These are phyloP conservation scores for Oryzaephilus surinamensis DNA, from an alignment of 1,140 invertebrate species.

Conservation along the genomic window DNA sequence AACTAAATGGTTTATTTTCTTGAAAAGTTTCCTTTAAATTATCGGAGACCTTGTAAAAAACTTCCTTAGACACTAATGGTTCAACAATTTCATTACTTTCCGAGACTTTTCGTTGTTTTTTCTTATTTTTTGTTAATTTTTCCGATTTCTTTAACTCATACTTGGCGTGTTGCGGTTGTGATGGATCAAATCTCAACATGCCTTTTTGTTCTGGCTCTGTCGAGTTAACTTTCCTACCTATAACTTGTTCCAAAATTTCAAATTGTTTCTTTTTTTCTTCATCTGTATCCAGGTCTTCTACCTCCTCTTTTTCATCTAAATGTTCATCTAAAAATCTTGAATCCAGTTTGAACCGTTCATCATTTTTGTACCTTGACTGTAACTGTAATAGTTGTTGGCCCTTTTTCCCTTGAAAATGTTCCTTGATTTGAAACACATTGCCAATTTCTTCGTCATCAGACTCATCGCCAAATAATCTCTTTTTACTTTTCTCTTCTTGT, in stretches of 20 bases:
- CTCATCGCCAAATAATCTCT: neutral
- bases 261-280: conserved; percentile 3
- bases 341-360: neutral
- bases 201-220: conserved; percentile 7
- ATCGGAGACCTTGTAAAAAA: conserved; percentile 52
- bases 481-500: too few relatives aligned
- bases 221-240: neutral
- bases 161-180: conserved; percentile 42
- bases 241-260: conserved; percentile 1
- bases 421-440: neutral
- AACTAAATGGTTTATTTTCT: conserved; percentile 44
- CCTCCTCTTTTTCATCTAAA: neutral
- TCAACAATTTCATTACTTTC: conserved; percentile 23
- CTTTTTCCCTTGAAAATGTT: neutral
- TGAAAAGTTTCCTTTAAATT: conserved; percentile 43
- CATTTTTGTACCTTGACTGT: conserved; percentile 1
- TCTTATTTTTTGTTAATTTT: conserved; percentile 33
- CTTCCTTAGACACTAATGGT: conserved; percentile 46
- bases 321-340: neutral
- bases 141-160: conserved; percentile 9
- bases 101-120: conserved; percentile 20
- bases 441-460: neutral
- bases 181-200: conserved; percentile 54
- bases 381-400: neutral
- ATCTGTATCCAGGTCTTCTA: neutral